Percentiles rank a stretch among this genome's conserved stretches.
These are phyloP conservation scores for Crocidura indochinensis DNA, from an alignment of 2,797 vertebrate genomes.

Conservation along the genomic window DNA sequence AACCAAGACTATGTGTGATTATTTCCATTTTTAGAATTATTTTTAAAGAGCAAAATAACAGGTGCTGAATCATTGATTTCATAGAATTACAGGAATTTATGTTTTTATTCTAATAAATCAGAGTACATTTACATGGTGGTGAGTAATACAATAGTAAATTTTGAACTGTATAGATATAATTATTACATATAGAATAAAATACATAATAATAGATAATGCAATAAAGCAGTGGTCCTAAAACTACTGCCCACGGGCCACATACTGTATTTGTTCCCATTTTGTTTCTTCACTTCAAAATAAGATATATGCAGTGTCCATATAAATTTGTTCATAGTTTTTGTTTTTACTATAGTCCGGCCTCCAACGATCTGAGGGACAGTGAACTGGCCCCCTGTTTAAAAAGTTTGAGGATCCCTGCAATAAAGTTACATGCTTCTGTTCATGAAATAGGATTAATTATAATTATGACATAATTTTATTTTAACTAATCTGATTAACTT, in stretches of 20 bases:
- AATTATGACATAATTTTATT: neutral
- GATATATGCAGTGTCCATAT: no score
- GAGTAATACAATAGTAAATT: constrained; percentile 55
- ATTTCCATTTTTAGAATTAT: constrained; percentile 57
- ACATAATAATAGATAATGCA: neutral
- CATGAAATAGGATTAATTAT: neutral
- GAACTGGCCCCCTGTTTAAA: no score
- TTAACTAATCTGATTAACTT: neutral
- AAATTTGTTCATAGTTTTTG: no score
- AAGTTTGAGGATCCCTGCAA: no score
- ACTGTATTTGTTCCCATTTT: no score
- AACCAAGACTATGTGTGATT: no score
- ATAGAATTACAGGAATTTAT: constrained; percentile 53
- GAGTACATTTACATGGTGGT: constrained; percentile 45
- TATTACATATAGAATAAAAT: constrained; percentile 34
- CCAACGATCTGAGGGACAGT: no score
- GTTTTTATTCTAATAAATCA: constrained; percentile 68
- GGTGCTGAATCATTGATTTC: constrained; percentile 67
- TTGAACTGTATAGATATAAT: constrained; percentile 46
- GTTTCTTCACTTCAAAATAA: no score
- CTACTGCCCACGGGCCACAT: no score
- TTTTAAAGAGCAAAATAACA: constrained; percentile 39
- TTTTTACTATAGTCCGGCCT: no score
- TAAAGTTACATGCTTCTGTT: neutral
- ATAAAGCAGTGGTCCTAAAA: no score